Base-by-base conservation (phyloP, 2,888 invertebrate species). In the Merodon equestris region DNA sequence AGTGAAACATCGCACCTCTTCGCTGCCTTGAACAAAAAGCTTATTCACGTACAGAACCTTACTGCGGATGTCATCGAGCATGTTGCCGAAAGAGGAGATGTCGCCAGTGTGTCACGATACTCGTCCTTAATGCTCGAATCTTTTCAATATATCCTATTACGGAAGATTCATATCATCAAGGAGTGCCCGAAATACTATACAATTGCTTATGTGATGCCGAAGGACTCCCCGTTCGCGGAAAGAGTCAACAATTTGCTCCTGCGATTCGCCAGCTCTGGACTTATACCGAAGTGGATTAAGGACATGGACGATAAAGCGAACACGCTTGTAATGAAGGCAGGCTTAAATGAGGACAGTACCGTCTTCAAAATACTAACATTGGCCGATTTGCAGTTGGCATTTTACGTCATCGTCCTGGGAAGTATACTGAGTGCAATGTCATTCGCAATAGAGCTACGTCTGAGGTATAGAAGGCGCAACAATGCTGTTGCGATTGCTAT, bases 171-270 rank as follows among this genome's bases (percentile, higher is more conserved):
- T 84, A 79, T 88, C 9, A 85, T 90, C 1, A 86, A 86, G 1
- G 88, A 90, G 81, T 90, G 89, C 40, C 89, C 89, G 1, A 87
- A 87, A 73, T 86, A 84, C 19, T 90, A 88, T 50, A 85, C 86
- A 9, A 84, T 90, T 12, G 87, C 89, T 0, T 89, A 89, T 83
- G 84, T 88, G 0, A 67, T 87, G 83, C 86, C 85, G 0, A 84
- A 87, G 56, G 84, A 88, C 81, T 87, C 89, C 0, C 86, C 89
- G 1, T 88, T 87, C 84, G 82, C 84, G 17, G 84, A 86, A 47
- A 84, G 87, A 13, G 75, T 89, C n/a, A 87, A 89, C 71, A 71
- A 76, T 0, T 77, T 89, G 13, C 83, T 89, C 1, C 44, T 87
- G 56, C 72, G 84, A 1, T 82, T 88, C 9, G 77, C 86, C 15